A percentile compares a stretch with the other conserved stretches of the same genome.
Evolutionary conservation across 2,888 invertebrate genomes (phyloP).

Genomic region (Sinopyrophorus schimmeli): DNA sequence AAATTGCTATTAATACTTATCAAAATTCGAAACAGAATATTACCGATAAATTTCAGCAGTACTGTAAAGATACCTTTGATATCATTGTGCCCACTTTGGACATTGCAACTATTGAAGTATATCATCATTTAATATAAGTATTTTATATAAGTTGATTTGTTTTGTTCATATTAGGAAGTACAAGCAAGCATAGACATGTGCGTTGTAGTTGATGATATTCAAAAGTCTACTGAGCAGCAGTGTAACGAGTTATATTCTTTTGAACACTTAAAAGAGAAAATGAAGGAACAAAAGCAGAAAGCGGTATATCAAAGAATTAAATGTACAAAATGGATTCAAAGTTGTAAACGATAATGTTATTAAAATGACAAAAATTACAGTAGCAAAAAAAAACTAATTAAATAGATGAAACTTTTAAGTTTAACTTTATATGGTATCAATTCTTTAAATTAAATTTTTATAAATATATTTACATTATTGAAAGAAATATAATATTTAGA

Average conservation of each 20-base stretch:
- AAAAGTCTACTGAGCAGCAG: background rate
- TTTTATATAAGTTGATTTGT: background rate
- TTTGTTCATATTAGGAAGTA: slow-evolving; percentile 6
- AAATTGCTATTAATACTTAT: slow-evolving; percentile 41
- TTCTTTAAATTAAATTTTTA: too few species aligned
- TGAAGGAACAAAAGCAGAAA: slow-evolving; percentile 23
- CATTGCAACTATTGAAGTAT: background rate
- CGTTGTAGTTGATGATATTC: background rate
- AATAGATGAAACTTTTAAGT: too few species aligned
- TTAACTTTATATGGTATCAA: too few species aligned
- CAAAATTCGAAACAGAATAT: slow-evolving; percentile 42
- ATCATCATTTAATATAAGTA: background rate
- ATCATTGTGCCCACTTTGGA: slow-evolving; percentile 12
- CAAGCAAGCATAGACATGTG: slow-evolving; percentile 1
- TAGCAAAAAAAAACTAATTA: too few species aligned
- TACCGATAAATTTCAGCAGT: slow-evolving; percentile 44
- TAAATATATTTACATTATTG: too few species aligned
- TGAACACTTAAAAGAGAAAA: slow-evolving; percentile 22
- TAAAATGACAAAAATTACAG: too few species aligned
- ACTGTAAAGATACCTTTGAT: slow-evolving; percentile 39
- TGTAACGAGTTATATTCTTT: background rate
- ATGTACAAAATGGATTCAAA: slow-evolving; percentile 29
- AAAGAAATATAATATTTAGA: too few species aligned
- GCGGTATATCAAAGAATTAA: slow-evolving; percentile 9
- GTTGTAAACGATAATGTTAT: slow-evolving; percentile 20